Conservation (phyloP, 2,113 vertebrate species). For the Hyperoodon ampullatus region DNA sequence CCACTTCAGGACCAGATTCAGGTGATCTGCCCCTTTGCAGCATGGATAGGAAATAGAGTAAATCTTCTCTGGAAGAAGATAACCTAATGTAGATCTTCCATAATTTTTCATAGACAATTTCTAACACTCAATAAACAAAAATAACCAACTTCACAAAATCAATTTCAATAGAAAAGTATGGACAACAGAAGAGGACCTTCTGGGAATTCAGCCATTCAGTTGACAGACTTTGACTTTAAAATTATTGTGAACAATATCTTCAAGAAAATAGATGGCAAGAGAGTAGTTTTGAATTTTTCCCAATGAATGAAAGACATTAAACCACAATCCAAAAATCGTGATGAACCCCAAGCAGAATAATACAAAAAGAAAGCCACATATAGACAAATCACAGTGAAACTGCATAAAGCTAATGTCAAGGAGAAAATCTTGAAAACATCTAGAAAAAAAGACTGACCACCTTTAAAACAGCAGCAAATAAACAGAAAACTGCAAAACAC, state of each 20-base stretch:
- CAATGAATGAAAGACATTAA: background rate
- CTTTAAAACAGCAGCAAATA: constrained; percentile 3
- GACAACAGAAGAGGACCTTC: background rate
- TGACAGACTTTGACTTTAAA: background rate
- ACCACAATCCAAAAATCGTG: background rate
- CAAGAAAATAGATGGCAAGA: background rate
- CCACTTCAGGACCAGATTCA: background rate
- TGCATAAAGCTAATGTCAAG: background rate
- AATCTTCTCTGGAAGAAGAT: background rate
- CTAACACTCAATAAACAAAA: background rate
- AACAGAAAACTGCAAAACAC: background rate
- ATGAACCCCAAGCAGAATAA: background rate
- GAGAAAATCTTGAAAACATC: background rate
- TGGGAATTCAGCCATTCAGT: background rate
- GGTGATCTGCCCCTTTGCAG: background rate
- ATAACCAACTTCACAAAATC: background rate
- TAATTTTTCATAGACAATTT: background rate
- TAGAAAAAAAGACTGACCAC: background rate
- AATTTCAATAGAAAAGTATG: background rate
- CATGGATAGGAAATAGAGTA: background rate
- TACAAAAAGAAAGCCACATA: background rate
- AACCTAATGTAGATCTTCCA: background rate
- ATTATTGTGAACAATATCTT: background rate
- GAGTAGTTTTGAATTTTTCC: background rate
- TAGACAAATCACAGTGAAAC: background rate